Evolutionary conservation across 2,888 invertebrate species (phyloP).

Genomic region (Trichopoda pennipes): DNA sequence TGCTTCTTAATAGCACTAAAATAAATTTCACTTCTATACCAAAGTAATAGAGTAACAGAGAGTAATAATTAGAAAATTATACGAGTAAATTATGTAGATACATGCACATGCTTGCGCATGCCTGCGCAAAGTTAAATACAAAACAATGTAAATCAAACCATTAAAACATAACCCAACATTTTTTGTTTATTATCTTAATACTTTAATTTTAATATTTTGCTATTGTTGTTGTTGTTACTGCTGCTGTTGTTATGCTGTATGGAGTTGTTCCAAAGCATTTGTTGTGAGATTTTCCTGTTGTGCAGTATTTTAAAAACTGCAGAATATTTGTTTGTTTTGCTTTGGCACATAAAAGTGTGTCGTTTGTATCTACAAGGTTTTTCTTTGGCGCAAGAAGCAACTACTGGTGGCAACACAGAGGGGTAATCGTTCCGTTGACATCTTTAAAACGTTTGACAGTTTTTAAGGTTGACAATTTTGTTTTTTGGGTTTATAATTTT

Average conservation of each 20-base stretch:
- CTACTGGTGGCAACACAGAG: neutral
- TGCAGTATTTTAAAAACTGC: constrained; percentile 4
- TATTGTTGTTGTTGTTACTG: neutral
- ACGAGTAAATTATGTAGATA: neutral
- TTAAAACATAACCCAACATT: constrained; percentile 30
- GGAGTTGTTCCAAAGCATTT: constrained; percentile 18
- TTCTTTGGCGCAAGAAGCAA: neutral
- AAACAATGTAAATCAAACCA: constrained; percentile 9
- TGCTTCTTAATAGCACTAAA: neutral
- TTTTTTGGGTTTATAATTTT: neutral
- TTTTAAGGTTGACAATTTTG: constrained; percentile 32
- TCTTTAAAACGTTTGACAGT: neutral
- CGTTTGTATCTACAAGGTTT: constrained; percentile 72
- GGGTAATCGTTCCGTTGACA: neutral
- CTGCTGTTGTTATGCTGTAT: constrained; percentile 1
- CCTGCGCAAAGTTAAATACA: constrained; percentile 17
- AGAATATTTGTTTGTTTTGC: constrained; percentile 14
- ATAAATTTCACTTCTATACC: neutral
- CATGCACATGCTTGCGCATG: constrained; percentile 47
- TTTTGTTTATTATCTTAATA: neutral
- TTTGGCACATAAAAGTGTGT: constrained; percentile 73
- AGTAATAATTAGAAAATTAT: constrained; percentile 34
- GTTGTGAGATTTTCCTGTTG: constrained; percentile 15
- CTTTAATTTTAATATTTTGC: constrained; percentile 1
- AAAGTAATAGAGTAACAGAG: neutral